Evolutionary conservation across 2,797 vertebrate species (phyloP), one percentile per base, ranked within the genome.

Genomic region (Limosa lapponica): DNA sequence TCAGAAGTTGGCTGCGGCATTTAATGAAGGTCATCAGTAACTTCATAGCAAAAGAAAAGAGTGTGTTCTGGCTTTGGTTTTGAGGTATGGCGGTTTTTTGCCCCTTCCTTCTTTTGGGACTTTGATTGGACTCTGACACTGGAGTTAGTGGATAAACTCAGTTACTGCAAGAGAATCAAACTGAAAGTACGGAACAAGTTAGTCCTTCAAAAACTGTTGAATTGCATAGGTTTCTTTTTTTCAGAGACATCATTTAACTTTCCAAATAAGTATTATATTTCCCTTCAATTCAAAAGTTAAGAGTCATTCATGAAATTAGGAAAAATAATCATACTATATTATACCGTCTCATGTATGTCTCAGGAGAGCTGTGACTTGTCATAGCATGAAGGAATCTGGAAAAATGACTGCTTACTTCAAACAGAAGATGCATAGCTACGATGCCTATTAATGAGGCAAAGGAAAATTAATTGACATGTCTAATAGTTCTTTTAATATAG

Each of bases 391-490:
- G 65, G 41, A 95, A 94, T 73, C 67, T 72, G 51, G 88, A 88
- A 92, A 96, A 82, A 96, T 91, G 58, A 93, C 84, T 95, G 73
- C 92, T 94, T 94, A 73, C 91, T 96, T 97, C 89, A 94, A 90
- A 91, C 78, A 78, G 70, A 88, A 94, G 91, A 82, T 95, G 87
- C 75, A 75, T 62, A 70, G 82, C 87, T 95, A 94, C 95, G 89
- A 95, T 85, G 87, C 79, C 94, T 77, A 85, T 96, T 93, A 94
- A 96, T 82, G 93, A 95, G 70, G 89, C 84, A 97, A 94, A 95
- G 71, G 58, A 95, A 97, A 95, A 93, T 89, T 95, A 95, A 96
- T 89, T 88, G 82, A 94, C 71, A 91, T 70, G 91, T 87, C 91
- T 91, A 96, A 91, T 87, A 91, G 82, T 89, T 88, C 72, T 94